Percentiles rank a stretch among this genome's conserved stretches.
These are phyloP conservation scores for Gambusia affinis DNA, from an alignment of 2,113 vertebrate species.

Conservation along the genomic window DNA sequence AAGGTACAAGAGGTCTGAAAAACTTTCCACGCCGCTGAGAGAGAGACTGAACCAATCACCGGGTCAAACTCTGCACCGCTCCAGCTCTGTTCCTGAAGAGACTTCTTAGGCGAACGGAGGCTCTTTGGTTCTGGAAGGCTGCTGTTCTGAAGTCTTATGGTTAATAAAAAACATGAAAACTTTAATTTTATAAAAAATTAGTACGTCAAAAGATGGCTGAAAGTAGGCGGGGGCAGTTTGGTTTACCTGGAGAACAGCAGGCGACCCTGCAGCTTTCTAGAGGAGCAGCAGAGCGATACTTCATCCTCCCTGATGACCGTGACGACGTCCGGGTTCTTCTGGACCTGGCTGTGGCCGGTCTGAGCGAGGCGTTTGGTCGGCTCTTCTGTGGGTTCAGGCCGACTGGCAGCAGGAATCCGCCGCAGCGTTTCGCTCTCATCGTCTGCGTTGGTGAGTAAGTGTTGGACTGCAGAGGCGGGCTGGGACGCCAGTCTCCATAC, in stretches of 20 bases:
- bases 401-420: conserved; percentile 4
- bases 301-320: conserved; percentile 72
- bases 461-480: conserved; percentile 37
- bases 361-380: conserved; percentile 4
- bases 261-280: conserved; percentile 54
- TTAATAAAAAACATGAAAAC: conserved; percentile 14
- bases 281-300: conserved; percentile 71
- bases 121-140: conserved; percentile 38
- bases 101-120: conserved; percentile 20
- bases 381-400: conserved; percentile 20
- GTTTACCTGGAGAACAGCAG: conserved; percentile 72
- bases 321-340: conserved; percentile 15
- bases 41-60: conserved; percentile 34
- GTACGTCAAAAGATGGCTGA: not conserved
- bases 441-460: conserved; percentile 10
- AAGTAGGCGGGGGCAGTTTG: not conserved
- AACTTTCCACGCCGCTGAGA: too few species aligned
- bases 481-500: conserved; percentile 73
- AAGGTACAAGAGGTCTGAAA: too few species aligned
- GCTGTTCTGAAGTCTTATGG: conserved; percentile 56
- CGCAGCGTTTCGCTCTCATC: conserved; percentile 9
- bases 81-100: conserved; percentile 23
- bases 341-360: not conserved
- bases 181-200: not conserved
- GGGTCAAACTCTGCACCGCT: conserved; percentile 2